Base-by-base conservation (phyloP, 2,888 invertebrate genomes). In the Elegia similella region DNA sequence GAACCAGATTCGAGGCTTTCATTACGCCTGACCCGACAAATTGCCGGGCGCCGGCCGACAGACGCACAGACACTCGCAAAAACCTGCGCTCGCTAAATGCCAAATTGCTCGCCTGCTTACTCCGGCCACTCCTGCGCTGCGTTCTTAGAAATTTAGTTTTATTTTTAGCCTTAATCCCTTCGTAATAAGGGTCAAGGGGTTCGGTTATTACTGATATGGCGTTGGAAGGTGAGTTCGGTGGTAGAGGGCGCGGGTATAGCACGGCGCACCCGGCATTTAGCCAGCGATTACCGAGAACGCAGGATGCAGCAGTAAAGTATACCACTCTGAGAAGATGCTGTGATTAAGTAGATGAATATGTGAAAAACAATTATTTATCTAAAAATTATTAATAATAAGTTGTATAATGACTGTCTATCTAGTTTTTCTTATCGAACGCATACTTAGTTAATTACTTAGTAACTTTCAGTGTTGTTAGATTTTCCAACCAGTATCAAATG, bases 21-120 rank as follows among this genome's bases (percentile, higher is more conserved):
- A 46, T 46, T 46, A 17, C 46, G n/a, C 23, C 23, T 46, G 46
- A 46, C 46, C 23, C 46, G 38, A 38, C 46, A 46, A 46, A 46
- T 46, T 46, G 46, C 23, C 8, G 46, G 15, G 8, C 44, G 23
- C 17, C 17, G 23, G 12, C 46, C 44, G 44, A 7, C 46, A n/a
- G 23, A 8, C 46, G 23, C 23, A 23, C 44, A 46, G 44, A 23
- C 23, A 12, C 16, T 8, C 16, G 17, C 12, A 46, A 46, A 46
- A 46, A 23, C 46, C 44, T 44, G 44, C 17, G 17, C 23, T 23
- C 46, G 46, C 46, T 46, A 46, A 46, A 46, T 23, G n/a, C 46
- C 17, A 17, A 46, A 46, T 46, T 46, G 23, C 23, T 23, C n/a
- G 10, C 46, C 46, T 23, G n/a, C n/a, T n/a, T 46, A 46, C 46